Evolutionary conservation across 2,888 invertebrate genomes (phyloP), one percentile per base, ranked within the genome.

Genomic region (Nephrotoma flavescens): DNA sequence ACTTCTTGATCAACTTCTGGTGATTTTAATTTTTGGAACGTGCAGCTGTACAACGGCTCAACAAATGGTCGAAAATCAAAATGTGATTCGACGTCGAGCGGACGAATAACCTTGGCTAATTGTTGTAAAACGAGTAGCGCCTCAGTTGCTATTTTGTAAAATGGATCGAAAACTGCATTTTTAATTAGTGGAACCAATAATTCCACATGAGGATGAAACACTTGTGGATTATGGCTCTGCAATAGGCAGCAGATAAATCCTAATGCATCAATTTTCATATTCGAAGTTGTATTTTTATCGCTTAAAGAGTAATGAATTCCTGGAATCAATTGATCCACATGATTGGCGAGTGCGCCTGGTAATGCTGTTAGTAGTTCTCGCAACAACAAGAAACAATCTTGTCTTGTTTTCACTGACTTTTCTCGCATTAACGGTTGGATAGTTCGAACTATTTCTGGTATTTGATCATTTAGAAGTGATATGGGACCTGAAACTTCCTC

Each of bases 1-100:
- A 99, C 99, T 92, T 99, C 99, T 91, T 99, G 99, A 92, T 99
- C 99, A 90, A 99, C 98, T 91, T 99, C 99, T 0, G 98, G 96
- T 45, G 99, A 97, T 89, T 96, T 96, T 57, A 99, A 93, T 87
- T 98, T 94, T 87, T 95, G 94, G 89, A 98, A 92, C 0, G 98
- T 97, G 89, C 97, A 97, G 87, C 94, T 93, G 91, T 98, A 99
- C 90, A 97, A 95, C 87, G 95, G 94, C 12, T 93, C 93, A 41
- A 97, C 95, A 91, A 96, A 96, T n/a, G 95, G 94, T 3, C 94
- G 93, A 88, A 97, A 95, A 91, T 97, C 96, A 89, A 96, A 94
- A 71, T 93, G 93, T 2, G 93, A 92, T 88, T 91, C 91, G 11
- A 88, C 87, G 12, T 90, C 90, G 87, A 91, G 86, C 0, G 98